These are phyloP conservation scores for Yasuhikotakia modesta DNA, from an alignment of 2,797 vertebrate species.

Conservation along the genomic window DNA sequence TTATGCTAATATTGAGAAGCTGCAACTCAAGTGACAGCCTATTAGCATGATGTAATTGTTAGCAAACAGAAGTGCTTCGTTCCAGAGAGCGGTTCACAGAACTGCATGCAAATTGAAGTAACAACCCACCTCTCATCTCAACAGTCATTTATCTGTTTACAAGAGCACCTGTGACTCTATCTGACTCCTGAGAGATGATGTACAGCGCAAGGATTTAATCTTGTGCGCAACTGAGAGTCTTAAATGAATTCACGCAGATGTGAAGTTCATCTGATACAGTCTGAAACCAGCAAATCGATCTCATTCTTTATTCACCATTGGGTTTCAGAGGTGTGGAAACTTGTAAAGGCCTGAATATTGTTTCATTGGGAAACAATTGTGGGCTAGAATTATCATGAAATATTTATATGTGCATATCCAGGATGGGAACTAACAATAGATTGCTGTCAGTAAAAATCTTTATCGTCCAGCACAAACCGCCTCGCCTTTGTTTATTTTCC, in stretches of 20 bases:
- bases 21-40: constrained; percentile 42
- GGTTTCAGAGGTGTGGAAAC: constrained; percentile 20
- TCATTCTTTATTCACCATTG: constrained; percentile 38
- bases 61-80: constrained; percentile 58
- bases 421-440: constrained; percentile 40
- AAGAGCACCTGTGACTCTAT: constrained; percentile 1
- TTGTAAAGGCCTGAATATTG: constrained; percentile 22
- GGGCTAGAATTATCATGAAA: constrained; percentile 36
- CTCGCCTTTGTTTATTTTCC: constrained; percentile 56
- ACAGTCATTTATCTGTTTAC: constrained; percentile 54
- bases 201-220: constrained; percentile 35
- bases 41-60: constrained; percentile 62
- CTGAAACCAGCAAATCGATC: constrained; percentile 33
- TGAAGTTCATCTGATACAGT: constrained; percentile 39
- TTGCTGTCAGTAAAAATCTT: constrained; percentile 45
- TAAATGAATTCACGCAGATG: constrained; percentile 35
- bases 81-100: constrained; percentile 57
- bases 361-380: constrained; percentile 38
- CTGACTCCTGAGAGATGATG: constrained; percentile 19
- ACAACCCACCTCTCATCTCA: constrained; percentile 47
- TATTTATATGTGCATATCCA: constrained; percentile 55
- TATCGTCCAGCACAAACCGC: constrained; percentile 45
- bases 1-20: constrained; percentile 39
- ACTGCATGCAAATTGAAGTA: constrained; percentile 62
- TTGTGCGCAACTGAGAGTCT: constrained; percentile 20